Evolutionary conservation across 2,888 invertebrate species (phyloP), one percentile per base, ranked within the genome.

Genomic region (Eurytoma californica): DNA sequence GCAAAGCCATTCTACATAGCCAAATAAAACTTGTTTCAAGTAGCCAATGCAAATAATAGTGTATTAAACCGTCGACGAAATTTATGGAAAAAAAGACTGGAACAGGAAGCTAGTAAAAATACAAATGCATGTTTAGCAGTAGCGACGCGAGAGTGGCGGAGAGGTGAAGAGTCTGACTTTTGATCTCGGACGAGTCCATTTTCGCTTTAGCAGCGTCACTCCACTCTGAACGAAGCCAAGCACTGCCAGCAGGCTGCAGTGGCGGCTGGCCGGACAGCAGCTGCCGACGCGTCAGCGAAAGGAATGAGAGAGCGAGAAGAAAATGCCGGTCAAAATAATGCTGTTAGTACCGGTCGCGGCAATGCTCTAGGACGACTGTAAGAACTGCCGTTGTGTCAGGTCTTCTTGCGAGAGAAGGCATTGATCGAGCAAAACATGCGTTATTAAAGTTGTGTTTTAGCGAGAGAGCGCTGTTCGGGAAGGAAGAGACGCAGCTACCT

Each of bases 141-240:
- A 3, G 39, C n/a, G 5, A 55, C n/a, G 30, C 53, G 30, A 9
- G n/a, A 20, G 16, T n/a, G 9, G 2, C n/a, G 47, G 47, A 60
- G 63, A n/a, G n/a, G n/a, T n/a, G n/a, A n/a, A 60, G 24, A 63
- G 24, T 30, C 61, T n/a, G 57, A 51, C 39, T 39, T 70, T 58
- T 65, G 65, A 65, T 53, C 60, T 47, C 47, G 79, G 79, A 53
- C 70, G 79, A 75, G 75, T 79, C 75, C 75, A 79, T 72, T 79
- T 14, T 65, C 53, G 47, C 18, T 3, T 13, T 0, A 20, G 14
- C 51, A 60, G 53, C 30, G 30, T 28, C 7, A 24, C 14, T 57
- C 65, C n/a, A 14, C 61, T 18, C 58, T 30, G 65, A 28, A 16
- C 30, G 53, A 61, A 69, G 68, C 30, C 30, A 30, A 75, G 69